Percentiles rank a stretch among this genome's conserved stretches.
Evolutionary conservation across 2,888 invertebrate genomes (phyloP).

Genomic region (Acronicta leporina): DNA sequence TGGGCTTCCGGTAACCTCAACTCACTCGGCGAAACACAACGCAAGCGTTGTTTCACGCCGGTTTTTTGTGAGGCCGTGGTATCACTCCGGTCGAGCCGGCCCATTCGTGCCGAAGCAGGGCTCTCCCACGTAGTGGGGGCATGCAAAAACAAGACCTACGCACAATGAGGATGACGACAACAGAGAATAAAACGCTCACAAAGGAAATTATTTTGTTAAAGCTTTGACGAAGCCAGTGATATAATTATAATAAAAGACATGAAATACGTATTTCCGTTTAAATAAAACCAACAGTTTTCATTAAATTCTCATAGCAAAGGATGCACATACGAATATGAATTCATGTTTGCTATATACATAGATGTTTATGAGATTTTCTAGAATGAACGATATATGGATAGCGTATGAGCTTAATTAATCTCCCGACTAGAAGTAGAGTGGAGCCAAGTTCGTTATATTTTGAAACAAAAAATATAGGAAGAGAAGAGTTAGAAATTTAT

Average conservation of each 20-base stretch:
- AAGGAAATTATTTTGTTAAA: background rate
- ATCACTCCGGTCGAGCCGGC: too few relatives aligned
- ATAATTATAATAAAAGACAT: background rate
- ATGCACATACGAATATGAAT: background rate
- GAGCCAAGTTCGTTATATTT: background rate
- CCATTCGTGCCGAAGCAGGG: too few relatives aligned
- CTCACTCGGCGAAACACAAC: too few relatives aligned
- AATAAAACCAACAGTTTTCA: background rate
- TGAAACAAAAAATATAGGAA: too few relatives aligned
- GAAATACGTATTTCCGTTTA: background rate
- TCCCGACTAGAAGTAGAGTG: background rate
- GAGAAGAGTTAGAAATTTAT: too few relatives aligned
- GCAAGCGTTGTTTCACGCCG: too few relatives aligned
- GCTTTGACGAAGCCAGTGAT: background rate
- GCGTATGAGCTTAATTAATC: background rate
- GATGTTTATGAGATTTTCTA: background rate
- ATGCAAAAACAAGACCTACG: too few relatives aligned
- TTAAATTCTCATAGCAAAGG: background rate
- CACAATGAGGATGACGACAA: background rate
- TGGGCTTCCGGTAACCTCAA: too few relatives aligned
- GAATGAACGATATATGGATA: background rate
- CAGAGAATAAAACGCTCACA: background rate
- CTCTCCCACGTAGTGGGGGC: too few relatives aligned
- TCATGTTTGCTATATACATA: background rate
- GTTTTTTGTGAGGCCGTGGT: too few relatives aligned